Percentiles rank a stretch among this genome's conserved stretches.
These are phyloP conservation scores for Empidonax traillii DNA, from an alignment of 2,113 vertebrate genomes.

Conservation along the genomic window DNA sequence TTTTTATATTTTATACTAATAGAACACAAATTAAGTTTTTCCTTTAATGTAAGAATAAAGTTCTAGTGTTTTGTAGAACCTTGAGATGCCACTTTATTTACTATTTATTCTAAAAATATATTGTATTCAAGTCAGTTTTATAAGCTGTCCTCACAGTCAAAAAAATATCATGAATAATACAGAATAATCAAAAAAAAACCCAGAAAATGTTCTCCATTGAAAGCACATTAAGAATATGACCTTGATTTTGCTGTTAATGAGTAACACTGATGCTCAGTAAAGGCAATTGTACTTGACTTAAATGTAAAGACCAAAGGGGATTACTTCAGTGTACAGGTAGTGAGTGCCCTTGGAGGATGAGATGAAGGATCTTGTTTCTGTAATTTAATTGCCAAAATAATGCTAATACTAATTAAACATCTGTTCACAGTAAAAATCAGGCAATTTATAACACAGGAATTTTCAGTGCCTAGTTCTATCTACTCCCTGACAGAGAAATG, in stretches of 20 bases:
- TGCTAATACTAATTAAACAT: background rate
- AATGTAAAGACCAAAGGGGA: background rate
- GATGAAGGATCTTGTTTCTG: background rate
- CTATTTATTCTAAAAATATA: background rate
- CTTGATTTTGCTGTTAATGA: background rate
- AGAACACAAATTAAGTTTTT: background rate
- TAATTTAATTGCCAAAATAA: background rate
- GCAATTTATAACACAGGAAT: background rate
- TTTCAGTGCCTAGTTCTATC: background rate
- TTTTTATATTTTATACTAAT: background rate
- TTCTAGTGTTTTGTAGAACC: background rate
- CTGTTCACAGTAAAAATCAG: background rate
- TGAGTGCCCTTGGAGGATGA: background rate
- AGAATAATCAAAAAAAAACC: background rate
- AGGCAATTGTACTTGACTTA: background rate
- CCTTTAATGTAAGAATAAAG: background rate
- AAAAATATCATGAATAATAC: background rate
- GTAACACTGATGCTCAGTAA: background rate
- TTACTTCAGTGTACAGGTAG: background rate
- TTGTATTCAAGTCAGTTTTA: background rate
- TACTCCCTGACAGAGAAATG: background rate
- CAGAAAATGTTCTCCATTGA: background rate
- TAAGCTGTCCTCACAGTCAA: background rate
- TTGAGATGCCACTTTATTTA: background rate
- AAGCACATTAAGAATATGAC: background rate